Conservation (phyloP, 2,888 invertebrate genomes). For the Cabera pusaria region DNA sequence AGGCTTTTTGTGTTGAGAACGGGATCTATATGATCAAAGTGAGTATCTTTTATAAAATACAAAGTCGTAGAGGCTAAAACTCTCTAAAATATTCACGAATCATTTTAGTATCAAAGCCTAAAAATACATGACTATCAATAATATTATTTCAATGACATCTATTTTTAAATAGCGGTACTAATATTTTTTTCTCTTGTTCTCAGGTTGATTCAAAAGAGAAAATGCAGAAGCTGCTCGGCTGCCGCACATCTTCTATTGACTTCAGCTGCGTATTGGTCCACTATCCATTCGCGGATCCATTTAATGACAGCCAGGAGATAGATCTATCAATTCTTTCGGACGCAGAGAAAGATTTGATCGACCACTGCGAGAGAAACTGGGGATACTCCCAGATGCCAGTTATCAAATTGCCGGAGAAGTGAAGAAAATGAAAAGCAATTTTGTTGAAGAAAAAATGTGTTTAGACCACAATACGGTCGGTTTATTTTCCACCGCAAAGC, state of each 20-base stretch:
- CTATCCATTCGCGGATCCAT: slow-evolving; percentile 74
- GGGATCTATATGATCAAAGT: slow-evolving; percentile 90
- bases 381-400: slow-evolving; percentile 85
- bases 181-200: slow-evolving; percentile 49
- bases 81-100: too few relatives aligned
- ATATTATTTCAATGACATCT: slow-evolving; percentile 13
- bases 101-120: too few relatives aligned
- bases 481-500: slow-evolving; percentile 14
- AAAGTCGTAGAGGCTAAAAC: too few relatives aligned
- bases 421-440: slow-evolving; percentile 48
- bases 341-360: slow-evolving; percentile 84
- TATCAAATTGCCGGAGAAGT: slow-evolving; percentile 86
- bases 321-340: slow-evolving; percentile 80
- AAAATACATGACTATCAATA: too few relatives aligned
- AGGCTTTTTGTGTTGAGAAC: slow-evolving; percentile 91
- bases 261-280: slow-evolving; percentile 83
- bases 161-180: slow-evolving; percentile 28
- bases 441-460: slow-evolving; percentile 44
- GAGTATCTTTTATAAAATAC: slow-evolving; percentile 44
- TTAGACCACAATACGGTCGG: slow-evolving; percentile 19
- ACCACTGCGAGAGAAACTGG: slow-evolving; percentile 87
- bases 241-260: slow-evolving; percentile 66
- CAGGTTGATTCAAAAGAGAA: slow-evolving; percentile 84
- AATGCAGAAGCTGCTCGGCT: slow-evolving; percentile 74
- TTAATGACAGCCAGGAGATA: slow-evolving; percentile 67